Evolutionary conservation across 2,113 vertebrate genomes (phyloP), one percentile per base, ranked within the genome.

Genomic region (Pluvialis apricaria): DNA sequence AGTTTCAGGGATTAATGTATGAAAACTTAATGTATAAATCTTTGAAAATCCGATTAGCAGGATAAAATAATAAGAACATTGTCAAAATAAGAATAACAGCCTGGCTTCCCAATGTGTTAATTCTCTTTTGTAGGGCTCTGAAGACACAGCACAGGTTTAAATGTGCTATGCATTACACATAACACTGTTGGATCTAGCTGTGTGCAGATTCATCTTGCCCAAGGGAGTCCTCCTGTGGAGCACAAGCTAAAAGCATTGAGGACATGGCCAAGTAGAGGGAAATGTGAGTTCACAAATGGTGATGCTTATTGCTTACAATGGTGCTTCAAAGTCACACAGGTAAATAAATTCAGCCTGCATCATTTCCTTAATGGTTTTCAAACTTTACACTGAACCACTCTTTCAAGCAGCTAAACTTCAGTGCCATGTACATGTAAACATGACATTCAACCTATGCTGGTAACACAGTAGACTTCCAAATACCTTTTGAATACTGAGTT

Each of bases 1-100:
- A 91, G 47, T 86, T 97, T 86, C 72, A 62, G 36, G 75, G 75
- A 95, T 94, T 93, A 90, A 87, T 58, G 58, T 65, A 77, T 60
- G 6, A 90, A 91, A 95, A 88, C 85, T 24, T 85, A 76, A 94
- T 45, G 44, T 42, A 86, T 93, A 94, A 94, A 92, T 94, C 92
- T 94, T 65, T 82, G 65, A 89, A 96, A 96, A 96, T 87, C 77
- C 89, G 80, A 95, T 94, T 92, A 91, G 19, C 16, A 42, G 42
- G n/a, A 61, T 87, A 92, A 94, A 94, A 91, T 69, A 95, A 84
- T 73, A 71, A 80, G 14, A 64, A 47, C 38, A 58, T 87, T 95
- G 86, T 91, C 83, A 92, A 94, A 86, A 82, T 26, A 93, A 92
- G 79, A 96, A 76, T 55, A 95, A 81, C 32, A 66, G 3, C 29